A percentile compares a stretch with the other conserved stretches of the same genome.
Evolutionary conservation across 2,113 vertebrate species (phyloP).

Genomic region (Epinephelus cyanopodus): DNA sequence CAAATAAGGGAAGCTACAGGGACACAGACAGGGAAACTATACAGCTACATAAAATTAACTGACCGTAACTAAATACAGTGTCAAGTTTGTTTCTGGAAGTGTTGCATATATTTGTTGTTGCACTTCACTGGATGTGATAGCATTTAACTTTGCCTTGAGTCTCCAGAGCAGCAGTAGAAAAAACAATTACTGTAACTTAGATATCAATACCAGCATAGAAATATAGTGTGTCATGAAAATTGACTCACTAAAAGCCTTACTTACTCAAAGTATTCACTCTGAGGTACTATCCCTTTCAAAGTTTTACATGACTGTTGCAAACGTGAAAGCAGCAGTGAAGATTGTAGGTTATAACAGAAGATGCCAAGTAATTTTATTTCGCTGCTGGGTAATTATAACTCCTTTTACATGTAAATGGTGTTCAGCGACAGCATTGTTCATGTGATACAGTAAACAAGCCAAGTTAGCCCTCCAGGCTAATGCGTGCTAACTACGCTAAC

Average conservation of each 20-base stretch:
- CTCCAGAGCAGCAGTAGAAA: neutral
- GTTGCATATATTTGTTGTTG: neutral
- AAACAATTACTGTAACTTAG: neutral
- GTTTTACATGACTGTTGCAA: neutral
- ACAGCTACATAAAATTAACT: neutral
- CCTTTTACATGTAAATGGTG: too few species aligned
- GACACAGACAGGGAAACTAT: neutral
- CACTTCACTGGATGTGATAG: neutral
- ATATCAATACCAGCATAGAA: neutral
- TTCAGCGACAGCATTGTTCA: too few species aligned
- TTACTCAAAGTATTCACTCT: too few species aligned
- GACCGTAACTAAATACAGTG: neutral
- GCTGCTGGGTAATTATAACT: neutral
- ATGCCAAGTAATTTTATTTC: neutral
- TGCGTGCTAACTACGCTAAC: too few species aligned
- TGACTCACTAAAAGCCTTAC: too few species aligned
- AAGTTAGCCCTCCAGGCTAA: too few species aligned
- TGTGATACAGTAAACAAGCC: too few species aligned
- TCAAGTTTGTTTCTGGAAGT: neutral
- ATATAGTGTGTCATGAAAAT: neutral
- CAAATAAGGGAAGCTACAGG: neutral
- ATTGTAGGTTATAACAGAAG: neutral
- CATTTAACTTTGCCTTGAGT: neutral
- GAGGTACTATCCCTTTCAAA: neutral
- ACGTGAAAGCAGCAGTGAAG: neutral